These are phyloP conservation scores for Valencia hispanica DNA, from an alignment of 2,797 vertebrate species.

Conservation along the genomic window DNA sequence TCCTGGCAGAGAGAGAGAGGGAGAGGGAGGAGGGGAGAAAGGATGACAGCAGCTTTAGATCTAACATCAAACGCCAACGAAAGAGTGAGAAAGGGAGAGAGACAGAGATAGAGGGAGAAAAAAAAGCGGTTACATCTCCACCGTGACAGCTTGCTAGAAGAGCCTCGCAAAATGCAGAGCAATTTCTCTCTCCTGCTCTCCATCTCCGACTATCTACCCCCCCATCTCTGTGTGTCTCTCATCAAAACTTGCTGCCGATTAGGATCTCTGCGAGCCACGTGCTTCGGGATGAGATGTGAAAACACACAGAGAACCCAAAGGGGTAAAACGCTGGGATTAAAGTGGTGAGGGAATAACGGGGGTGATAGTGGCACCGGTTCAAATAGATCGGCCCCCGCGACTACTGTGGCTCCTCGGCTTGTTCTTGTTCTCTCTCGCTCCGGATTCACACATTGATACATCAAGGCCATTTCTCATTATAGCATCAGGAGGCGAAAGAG, in stretches of 20 bases:
- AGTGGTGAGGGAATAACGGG: slow-evolving; percentile 64
- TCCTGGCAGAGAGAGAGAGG: slow-evolving; percentile 58
- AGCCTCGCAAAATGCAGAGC: slow-evolving; percentile 60
- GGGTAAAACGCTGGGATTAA: slow-evolving; percentile 75
- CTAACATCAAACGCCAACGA: slow-evolving; percentile 76
- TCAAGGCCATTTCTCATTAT: slow-evolving; percentile 80
- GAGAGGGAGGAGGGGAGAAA: slow-evolving; percentile 22
- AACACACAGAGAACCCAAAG: slow-evolving; percentile 74
- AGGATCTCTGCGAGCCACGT: slow-evolving; percentile 68
- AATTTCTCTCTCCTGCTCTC: slow-evolving; percentile 50
- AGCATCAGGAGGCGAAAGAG: slow-evolving; percentile 46
- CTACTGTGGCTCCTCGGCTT: slow-evolving; percentile 52
- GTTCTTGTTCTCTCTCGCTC: slow-evolving; percentile 54
- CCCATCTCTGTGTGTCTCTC: slow-evolving; percentile 58
- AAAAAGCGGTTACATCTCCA: slow-evolving; percentile 69
- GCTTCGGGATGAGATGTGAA: slow-evolving; percentile 72
- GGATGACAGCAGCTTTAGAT: slow-evolving; percentile 80
- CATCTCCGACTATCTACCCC: slow-evolving; percentile 51
- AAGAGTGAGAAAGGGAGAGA: slow-evolving; percentile 60
- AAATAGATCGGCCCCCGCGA: slow-evolving; percentile 64
- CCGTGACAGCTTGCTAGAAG: slow-evolving; percentile 76
- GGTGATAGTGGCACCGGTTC: slow-evolving; percentile 66
- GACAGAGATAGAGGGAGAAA: slow-evolving; percentile 1
- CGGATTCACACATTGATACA: slow-evolving; percentile 73
- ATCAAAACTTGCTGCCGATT: slow-evolving; percentile 79